Percentiles rank a stretch among this genome's conserved stretches.
phyloP scores from a whole-genome alignment of 2,113 vertebrate genomes.

The Odobenus rosmarus region DNA sequence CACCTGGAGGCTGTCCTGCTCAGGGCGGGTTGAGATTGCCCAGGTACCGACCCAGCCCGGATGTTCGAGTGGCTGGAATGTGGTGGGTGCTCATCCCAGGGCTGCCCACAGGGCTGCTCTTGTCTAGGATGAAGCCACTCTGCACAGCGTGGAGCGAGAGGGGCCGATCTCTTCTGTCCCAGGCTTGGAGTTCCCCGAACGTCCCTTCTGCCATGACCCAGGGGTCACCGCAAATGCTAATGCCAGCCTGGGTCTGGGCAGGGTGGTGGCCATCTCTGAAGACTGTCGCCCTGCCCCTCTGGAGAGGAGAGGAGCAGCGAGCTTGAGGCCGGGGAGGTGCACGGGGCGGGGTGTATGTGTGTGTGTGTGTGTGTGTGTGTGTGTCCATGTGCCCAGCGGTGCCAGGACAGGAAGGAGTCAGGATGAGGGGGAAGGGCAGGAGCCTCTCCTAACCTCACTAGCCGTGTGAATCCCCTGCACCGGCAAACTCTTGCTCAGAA shows the following conservation, averaged over 20 bases:
- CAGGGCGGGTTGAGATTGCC: background rate
- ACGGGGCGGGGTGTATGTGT: too few relatives aligned
- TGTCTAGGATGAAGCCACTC: background rate
- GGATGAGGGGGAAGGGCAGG: background rate
- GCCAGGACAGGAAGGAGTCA: background rate
- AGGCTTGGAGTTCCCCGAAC: background rate
- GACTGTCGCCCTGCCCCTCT: background rate
- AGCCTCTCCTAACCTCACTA: too few relatives aligned
- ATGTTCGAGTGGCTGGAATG: background rate
- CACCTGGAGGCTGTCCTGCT: background rate
- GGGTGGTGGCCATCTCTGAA: too few relatives aligned
- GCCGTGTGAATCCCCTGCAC: background rate
- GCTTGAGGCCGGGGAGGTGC: background rate
- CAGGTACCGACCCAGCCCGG: background rate
- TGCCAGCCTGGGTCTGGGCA: background rate
- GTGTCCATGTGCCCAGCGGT: background rate
- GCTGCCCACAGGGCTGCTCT: background rate
- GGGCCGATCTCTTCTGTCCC: background rate
- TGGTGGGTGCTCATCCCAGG: background rate
- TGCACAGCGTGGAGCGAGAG: background rate
- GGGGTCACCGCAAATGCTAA: background rate
- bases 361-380: too few relatives aligned
- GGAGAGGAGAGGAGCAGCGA: background rate
- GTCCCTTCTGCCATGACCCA: background rate
- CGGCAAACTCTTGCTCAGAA: too few relatives aligned